Base-by-base conservation (phyloP, 1,140 invertebrate genomes). In the Drosophila suzukii region DNA sequence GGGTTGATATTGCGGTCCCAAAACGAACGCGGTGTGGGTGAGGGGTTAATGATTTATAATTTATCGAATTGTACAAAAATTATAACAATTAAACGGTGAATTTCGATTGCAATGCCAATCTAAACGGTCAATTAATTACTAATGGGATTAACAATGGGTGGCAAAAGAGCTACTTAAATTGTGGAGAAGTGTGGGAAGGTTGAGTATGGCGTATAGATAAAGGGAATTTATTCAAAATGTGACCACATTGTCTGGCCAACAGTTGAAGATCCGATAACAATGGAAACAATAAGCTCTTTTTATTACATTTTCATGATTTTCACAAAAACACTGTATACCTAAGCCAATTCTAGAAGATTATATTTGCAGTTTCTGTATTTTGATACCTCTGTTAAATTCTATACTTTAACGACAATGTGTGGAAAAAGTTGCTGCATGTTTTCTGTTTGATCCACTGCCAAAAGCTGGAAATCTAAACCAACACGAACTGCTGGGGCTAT, bases 1-100 rank as follows among this genome's bases (percentile, higher is more conserved):
- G 8, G 58, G 32, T 3, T 24, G 24, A 2, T 10, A 2, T 12
- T 12, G 17, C 4, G 38, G 4, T 13, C 3, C 4, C 12, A 12
- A 39, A 39, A 13, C 12, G 12, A 39, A 13, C n/a, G 1, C 4
- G 34, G n/a, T 5, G 2, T 15, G 20, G n/a, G 44, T 15, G 27
- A 20, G 24, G 8, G 24, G 32, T 44, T 81, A 85, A 86, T 86
- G 82, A 86, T 85, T 85, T 81, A 86, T 78, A 85, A 86, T 85
- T 86, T 63, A 86, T 81, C 68, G 50, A 85, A 81, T 81, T 51
- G 34, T 41, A 71, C 67, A 49, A 70, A 55, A 71, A 71, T 71
- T 70, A 70, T 56, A 57, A 70, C 66, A 70, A 70, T 70, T 70
- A 71, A 71, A 70, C 55, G 66, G 24, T 13, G 38, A 65, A 63